These are phyloP conservation scores for Penaeus monodon DNA, from an alignment of 2,888 invertebrate genomes.

Conservation along the genomic window DNA sequence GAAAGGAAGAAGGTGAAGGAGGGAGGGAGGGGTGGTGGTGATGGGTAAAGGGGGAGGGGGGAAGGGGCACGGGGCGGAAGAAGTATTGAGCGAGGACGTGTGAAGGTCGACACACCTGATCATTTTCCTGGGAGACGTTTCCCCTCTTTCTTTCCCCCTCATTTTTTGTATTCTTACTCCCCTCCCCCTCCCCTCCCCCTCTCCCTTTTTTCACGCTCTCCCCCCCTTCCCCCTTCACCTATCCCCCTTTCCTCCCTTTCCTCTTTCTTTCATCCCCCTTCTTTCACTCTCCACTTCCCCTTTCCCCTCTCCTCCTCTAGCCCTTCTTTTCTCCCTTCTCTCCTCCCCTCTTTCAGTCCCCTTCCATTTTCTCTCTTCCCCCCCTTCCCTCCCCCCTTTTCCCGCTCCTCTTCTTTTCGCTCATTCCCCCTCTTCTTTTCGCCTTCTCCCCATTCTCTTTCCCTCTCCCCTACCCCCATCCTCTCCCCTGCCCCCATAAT, in stretches of 20 bases:
- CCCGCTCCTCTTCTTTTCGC: not conserved
- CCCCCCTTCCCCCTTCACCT: not conserved
- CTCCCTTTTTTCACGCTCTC: not conserved
- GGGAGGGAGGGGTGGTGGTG: not conserved
- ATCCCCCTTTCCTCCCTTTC: not conserved
- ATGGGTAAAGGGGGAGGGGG: not conserved
- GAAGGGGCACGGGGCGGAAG: not conserved
- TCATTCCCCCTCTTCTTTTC: not conserved
- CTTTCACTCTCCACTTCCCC: not conserved
- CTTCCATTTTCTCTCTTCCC: not conserved
- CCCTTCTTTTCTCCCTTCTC: not conserved
- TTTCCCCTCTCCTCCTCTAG: too few relatives aligned
- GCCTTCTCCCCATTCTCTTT: not conserved
- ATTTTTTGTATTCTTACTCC: not conserved
- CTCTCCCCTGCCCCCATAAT: not conserved
- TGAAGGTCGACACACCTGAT: too few relatives aligned
- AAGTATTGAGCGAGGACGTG: too few relatives aligned
- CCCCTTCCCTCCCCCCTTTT: not conserved
- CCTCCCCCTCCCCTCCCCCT: not conserved
- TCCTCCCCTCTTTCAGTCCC: too few relatives aligned
- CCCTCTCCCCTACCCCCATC: not conserved
- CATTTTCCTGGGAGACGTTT: not conserved
- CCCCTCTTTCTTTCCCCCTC: not conserved
- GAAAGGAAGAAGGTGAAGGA: not conserved
- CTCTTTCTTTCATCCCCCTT: not conserved